These are phyloP conservation scores for Taenaris catops DNA, from an alignment of 2,888 invertebrate species.

Conservation along the genomic window DNA sequence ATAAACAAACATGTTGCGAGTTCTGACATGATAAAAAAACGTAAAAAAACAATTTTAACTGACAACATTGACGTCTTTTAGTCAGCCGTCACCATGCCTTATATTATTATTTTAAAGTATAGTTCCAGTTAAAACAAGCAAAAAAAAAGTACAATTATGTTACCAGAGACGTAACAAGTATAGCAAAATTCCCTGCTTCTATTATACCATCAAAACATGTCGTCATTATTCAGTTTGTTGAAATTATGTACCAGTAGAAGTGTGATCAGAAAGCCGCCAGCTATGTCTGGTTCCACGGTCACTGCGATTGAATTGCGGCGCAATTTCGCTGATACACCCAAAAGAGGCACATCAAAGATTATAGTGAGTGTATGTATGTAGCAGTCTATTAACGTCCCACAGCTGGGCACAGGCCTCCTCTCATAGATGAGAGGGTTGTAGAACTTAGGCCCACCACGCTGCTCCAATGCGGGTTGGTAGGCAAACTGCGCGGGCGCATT, in stretches of 20 bases:
- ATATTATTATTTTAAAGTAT: slow-evolving; percentile 23
- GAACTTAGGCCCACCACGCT: no score
- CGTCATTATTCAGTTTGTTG: slow-evolving; percentile 32
- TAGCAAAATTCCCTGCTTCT: background rate
- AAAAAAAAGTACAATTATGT: slow-evolving; percentile 37
- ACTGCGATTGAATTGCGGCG: slow-evolving; percentile 23
- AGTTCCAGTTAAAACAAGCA: slow-evolving; percentile 28
- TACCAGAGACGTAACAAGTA: slow-evolving; percentile 29
- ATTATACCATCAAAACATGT: slow-evolving; percentile 36
- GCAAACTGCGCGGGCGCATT: slow-evolving; percentile 50
- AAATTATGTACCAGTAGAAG: slow-evolving; percentile 31
- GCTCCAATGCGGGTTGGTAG: no score
- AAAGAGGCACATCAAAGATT: slow-evolving; percentile 40
- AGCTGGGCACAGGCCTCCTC: no score
- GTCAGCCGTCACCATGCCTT: slow-evolving; percentile 43
- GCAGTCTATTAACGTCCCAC: no score
- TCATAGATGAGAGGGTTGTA: no score
- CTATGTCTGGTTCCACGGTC: background rate
- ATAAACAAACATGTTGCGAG: no score
- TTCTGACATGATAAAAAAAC: slow-evolving; percentile 4
- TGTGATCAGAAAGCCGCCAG: slow-evolving; percentile 1
- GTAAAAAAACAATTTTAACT: slow-evolving; percentile 24
- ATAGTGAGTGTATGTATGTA: no score
- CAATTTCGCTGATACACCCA: slow-evolving; percentile 41
- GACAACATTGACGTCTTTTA: no score